Evolutionary conservation across 2,113 vertebrate species (phyloP), one percentile per base, ranked within the genome.

Genomic region (Silurus meridionalis): DNA sequence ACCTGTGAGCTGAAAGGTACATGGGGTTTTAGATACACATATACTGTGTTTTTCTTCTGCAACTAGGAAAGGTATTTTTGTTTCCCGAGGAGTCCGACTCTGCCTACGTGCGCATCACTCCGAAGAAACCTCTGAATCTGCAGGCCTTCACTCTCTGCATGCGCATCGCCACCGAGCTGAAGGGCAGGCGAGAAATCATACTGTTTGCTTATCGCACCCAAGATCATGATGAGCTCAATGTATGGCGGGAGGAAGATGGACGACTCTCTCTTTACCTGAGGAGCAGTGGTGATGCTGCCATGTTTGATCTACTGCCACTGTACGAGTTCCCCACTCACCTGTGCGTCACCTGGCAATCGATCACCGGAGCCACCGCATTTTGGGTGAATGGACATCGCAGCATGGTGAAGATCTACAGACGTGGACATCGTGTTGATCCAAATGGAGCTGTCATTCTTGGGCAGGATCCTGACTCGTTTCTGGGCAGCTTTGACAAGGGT

Each of bases 121-220:
- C 95, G 0, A 89, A 92, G 91, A 93, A 94, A 85, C 91, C 94
- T 46, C 90, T 95, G 91, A 89, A 72, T 8, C 88, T 95, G 9
- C 85, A 21, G 28, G 94, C 94, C 83, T 95, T 96, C 90, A 95
- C 95, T 0, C 91, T 96, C 10, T 95, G 95, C 89, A 50, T 95
- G 94, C 91, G 92, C 0, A 88, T 95, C 1, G 37, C 91, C 93
- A 88, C 93, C 90, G 0, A 93, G 95, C 85, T 91, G 93, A 48
- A 0, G 91, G 88, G 1, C 89, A 92, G 0, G 8, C 90, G 93
- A 0, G 93, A 95, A 87, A 90, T 93, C 87, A 95, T 95, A 89
- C 91, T 95, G 82, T 96, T 96, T 37, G 94, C 95, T 61, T 96
- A 96, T 88, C 92, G 93, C 81, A 95, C 94, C 0, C 48, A 90